Conservation (phyloP, 2,113 vertebrate species). For the Alces alces region DNA sequence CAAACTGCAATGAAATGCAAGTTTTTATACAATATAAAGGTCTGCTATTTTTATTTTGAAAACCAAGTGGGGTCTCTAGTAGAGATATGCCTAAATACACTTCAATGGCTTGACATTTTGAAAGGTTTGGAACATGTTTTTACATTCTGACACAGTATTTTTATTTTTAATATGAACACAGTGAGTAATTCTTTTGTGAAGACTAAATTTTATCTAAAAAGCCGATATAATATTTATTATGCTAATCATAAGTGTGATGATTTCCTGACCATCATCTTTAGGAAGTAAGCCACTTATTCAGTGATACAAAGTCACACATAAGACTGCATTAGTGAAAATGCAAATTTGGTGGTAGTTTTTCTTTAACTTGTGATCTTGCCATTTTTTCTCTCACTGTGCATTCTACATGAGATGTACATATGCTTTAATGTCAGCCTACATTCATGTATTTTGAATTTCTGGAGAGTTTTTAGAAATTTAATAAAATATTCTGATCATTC, state of each 20-base stretch:
- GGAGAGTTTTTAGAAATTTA: conserved; percentile 36
- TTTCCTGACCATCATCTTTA: not conserved
- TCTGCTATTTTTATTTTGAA: not conserved
- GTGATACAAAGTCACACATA: not conserved
- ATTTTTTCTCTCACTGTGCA: conserved; percentile 43
- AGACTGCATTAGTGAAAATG: conserved; percentile 52
- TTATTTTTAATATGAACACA: not conserved
- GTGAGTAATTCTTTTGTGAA: not conserved
- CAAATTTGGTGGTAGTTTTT: conserved; percentile 34
- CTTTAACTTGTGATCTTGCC: conserved; percentile 52
- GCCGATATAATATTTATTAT: not conserved
- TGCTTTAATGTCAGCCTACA: conserved; percentile 70
- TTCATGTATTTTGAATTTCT: conserved; percentile 38
- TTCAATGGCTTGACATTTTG: not conserved
- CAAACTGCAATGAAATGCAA: not conserved
- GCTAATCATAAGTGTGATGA: not conserved
- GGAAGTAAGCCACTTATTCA: not conserved
- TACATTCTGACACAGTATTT: conserved; percentile 11
- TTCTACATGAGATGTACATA: conserved; percentile 46
- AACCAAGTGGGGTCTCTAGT: not conserved
- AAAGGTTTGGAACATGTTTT: not conserved
- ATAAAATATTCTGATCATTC: conserved; percentile 4
- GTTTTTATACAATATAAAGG: not conserved
- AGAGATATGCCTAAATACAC: not conserved
- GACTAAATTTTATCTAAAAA: not conserved